These are phyloP conservation scores for Callyntrura guangdongensis DNA, from an alignment of 2,888 invertebrate species.

Conservation along the genomic window DNA sequence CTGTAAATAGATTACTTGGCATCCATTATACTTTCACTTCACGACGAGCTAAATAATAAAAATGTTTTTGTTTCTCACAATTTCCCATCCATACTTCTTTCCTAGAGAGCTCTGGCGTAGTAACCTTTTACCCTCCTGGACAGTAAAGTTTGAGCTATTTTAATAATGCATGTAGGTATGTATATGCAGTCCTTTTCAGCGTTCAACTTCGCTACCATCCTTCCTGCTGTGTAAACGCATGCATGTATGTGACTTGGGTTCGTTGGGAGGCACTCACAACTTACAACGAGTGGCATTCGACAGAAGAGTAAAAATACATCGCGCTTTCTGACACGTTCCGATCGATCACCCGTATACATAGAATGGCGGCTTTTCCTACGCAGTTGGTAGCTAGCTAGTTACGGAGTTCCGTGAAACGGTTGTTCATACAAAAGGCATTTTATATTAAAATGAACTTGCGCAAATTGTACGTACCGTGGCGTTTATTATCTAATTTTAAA, in stretches of 20 bases:
- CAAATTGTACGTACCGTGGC: too few relatives aligned
- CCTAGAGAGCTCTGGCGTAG: background rate
- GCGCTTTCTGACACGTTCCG: slow-evolving; percentile 61
- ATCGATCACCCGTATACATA: slow-evolving; percentile 52
- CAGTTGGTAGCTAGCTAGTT: too few relatives aligned
- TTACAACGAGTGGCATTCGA: slow-evolving; percentile 45
- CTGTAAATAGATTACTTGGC: slow-evolving; percentile 39
- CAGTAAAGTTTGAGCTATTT: slow-evolving; percentile 36
- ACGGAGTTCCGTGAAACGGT: too few relatives aligned
- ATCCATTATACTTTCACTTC: slow-evolving; percentile 59
- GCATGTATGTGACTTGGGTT: background rate
- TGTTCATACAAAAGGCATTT: too few relatives aligned
- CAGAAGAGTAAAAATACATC: slow-evolving; percentile 53
- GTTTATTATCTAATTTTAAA: too few relatives aligned
- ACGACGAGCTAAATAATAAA: slow-evolving; percentile 55
- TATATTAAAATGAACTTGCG: too few relatives aligned
- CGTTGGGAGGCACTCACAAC: background rate
- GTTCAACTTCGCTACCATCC: background rate
- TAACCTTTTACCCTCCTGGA: too few relatives aligned
- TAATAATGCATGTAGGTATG: background rate
- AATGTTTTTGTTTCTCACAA: slow-evolving; percentile 53
- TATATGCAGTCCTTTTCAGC: background rate
- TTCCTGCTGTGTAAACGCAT: background rate
- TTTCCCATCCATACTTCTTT: background rate
- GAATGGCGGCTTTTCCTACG: background rate